phyloP scores from a whole-genome alignment of 1,140 invertebrate species.

The Panagrolaimus sp. region DNA sequence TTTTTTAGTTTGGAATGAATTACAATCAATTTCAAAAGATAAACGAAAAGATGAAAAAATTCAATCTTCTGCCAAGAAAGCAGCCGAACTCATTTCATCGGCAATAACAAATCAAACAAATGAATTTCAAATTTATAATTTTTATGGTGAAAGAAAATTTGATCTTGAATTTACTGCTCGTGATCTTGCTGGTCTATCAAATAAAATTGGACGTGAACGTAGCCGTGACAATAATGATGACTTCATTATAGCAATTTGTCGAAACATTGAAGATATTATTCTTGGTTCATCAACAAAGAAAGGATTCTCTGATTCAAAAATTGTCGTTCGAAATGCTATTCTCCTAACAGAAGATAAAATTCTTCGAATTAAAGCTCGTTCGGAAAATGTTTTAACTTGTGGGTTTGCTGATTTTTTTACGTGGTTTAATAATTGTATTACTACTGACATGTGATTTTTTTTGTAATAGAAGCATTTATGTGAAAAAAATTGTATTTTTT shows the following conservation, averaged over 20 bases:
- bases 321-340: not conserved
- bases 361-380: not conserved
- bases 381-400: not conserved
- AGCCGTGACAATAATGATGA: not conserved
- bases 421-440: not conserved
- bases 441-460: too few species aligned
- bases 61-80: not conserved
- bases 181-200: not conserved
- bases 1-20: not conserved
- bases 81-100: not conserved
- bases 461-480: too few species aligned
- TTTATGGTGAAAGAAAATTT: slow-evolving; percentile 6
- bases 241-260: not conserved
- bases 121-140: slow-evolving; percentile 1
- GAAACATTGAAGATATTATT: not conserved
- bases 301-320: not conserved
- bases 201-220: not conserved
- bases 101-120: not conserved
- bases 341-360: not conserved
- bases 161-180: slow-evolving; percentile 2
- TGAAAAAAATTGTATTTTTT: too few species aligned
- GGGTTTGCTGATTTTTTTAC: slow-evolving; percentile 1
- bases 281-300: not conserved
- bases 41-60: not conserved
- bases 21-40: not conserved